Base-by-base conservation (phyloP, 2,888 invertebrate species). In the Nomada goodeniana region DNA sequence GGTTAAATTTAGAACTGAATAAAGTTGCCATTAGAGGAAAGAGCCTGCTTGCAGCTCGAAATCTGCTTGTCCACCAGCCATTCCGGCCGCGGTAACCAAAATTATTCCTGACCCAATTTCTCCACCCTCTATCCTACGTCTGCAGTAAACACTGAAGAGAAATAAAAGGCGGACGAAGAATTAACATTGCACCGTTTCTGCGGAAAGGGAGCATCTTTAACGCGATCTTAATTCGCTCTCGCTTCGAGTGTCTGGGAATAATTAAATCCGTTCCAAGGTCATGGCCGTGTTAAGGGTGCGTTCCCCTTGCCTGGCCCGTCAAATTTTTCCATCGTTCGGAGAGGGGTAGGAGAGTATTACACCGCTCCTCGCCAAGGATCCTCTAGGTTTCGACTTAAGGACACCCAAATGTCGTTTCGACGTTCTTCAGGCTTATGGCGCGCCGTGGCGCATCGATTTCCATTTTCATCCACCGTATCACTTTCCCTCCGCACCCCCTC, bases 361-460 rank as follows among this genome's bases (percentile, higher is more conserved):
- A n/a, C 59, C 29, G 29, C 11, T 63, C 71, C 79, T 69, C 85
- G 63, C 50, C 53, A 59, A 52, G 76, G 71, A 78, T 60, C 67
- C 68, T 7, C 82, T 47, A 78, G 76, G 78, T 79, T 77, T 84
- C 87, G 78, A 82, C 78, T 87, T 80, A 83, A 88, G 83, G 81
- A 81, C 76, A 75, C 63, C 76, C 74, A 83, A 83, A 86, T 80
- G 82, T 78, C 71, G 55, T 50, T 53, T 57, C 26, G 29, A 36
- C 61, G 73, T 68, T 57, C 63, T 55, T 53, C 47, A 42, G 68
- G 59, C 68, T 73, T n/a, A 52, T 18, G 11, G 44, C 67, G 85
- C 88, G 91, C 91, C 90, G 91, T 18, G 11, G 44, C 67, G 85
- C 88, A 91, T 91, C 90, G 91, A 91, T 91, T 91, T 91, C 89